Conservation (phyloP, 2,888 invertebrate genomes). For the Napeogenes sylphis region DNA sequence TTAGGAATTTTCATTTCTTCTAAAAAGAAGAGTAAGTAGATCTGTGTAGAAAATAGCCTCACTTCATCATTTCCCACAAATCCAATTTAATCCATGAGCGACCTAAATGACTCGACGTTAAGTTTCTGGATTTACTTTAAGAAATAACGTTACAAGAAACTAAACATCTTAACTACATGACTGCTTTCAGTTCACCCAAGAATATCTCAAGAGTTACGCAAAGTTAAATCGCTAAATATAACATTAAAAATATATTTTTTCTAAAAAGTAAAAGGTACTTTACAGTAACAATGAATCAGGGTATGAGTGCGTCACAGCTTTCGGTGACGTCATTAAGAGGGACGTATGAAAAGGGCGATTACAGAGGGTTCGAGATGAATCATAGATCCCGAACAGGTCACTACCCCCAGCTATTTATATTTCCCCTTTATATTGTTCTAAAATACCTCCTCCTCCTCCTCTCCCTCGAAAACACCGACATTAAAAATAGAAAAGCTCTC, state of each 20-base stretch:
- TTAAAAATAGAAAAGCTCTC: conserved; percentile 22
- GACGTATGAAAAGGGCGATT: conserved; percentile 57
- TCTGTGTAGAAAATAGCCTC: background rate
- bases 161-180: too few species aligned
- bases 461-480: conserved; percentile 28
- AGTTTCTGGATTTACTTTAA: too few species aligned
- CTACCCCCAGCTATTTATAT: conserved; percentile 63
- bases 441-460: conserved; percentile 29
- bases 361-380: conserved; percentile 72
- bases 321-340: conserved; percentile 67
- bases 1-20: conserved; percentile 13
- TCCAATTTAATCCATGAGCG: background rate
- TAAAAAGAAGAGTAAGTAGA: background rate
- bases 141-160: too few species aligned
- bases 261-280: conserved; percentile 21
- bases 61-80: background rate
- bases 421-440: conserved; percentile 39
- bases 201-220: too few species aligned
- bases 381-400: conserved; percentile 68
- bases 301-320: conserved; percentile 57
- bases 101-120: too few species aligned
- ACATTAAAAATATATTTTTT: too few species aligned
- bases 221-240: too few species aligned
- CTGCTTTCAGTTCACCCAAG: too few species aligned
- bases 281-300: conserved; percentile 59